phyloP scores from a whole-genome alignment of 2,888 invertebrate genomes.

The Neria commutata region DNA sequence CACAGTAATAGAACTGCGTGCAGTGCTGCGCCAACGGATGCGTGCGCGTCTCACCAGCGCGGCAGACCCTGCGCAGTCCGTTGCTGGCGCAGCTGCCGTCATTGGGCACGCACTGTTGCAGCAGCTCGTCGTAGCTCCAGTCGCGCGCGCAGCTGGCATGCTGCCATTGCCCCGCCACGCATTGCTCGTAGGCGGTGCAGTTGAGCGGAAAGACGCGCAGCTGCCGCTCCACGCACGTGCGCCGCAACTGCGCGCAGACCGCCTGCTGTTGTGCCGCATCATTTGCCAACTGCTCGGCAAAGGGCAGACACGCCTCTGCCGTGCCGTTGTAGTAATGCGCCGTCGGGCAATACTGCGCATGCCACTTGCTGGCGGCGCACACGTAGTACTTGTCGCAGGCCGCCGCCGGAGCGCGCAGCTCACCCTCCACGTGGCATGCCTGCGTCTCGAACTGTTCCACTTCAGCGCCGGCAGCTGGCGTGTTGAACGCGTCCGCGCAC shows the following conservation, averaged over 20 bases:
- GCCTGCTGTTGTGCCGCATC: neutral
- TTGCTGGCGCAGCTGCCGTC: conserved; percentile 43
- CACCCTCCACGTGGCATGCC: conserved; percentile 13
- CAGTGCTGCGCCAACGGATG: conserved; percentile 37
- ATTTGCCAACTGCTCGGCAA: conserved; percentile 6
- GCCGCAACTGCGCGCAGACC: neutral
- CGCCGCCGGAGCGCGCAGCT: conserved; percentile 23
- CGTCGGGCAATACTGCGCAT: conserved; percentile 28
- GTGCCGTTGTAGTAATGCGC: conserved; percentile 37
- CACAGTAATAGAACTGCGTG: conserved; percentile 45
- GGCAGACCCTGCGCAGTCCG: conserved; percentile 45
- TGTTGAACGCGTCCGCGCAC: conserved; percentile 26
- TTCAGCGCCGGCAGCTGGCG: neutral
- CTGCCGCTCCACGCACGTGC: conserved; percentile 32
- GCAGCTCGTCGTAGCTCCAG: conserved; percentile 33
- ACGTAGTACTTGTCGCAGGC: conserved; percentile 40
- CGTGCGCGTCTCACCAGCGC: conserved; percentile 31
- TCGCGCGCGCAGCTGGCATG: conserved; percentile 23
- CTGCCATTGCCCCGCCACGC: conserved; percentile 35
- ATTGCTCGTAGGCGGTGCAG: conserved; percentile 37
- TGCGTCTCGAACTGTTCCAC: conserved; percentile 8
- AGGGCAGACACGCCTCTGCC: conserved; percentile 29
- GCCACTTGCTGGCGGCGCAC: conserved; percentile 37
- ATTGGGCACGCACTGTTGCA: conserved; percentile 33
- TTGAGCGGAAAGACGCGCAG: conserved; percentile 29